Percentiles rank a stretch among this genome's conserved stretches.
phyloP scores from a whole-genome alignment of 2,113 vertebrate genomes.

The Pangasianodon hypophthalmus region DNA sequence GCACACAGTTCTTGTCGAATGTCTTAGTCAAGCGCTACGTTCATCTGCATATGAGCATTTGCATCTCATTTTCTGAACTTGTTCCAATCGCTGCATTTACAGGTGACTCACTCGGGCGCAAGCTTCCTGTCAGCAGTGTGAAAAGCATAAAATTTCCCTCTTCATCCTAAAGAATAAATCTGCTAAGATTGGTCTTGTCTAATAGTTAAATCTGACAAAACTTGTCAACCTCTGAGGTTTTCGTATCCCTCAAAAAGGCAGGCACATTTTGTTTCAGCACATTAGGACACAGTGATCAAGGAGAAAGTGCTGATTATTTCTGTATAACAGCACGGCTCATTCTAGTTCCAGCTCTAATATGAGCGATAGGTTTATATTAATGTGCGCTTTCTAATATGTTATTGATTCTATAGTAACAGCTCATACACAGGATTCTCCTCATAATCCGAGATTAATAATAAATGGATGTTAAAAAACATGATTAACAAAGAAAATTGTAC shows the following conservation, averaged over 20 bases:
- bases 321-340: neutral
- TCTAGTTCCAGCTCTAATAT: neutral
- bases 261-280: neutral
- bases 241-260: neutral
- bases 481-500: neutral
- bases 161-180: constrained; percentile 13
- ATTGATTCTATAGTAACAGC: neutral
- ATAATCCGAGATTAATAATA: neutral
- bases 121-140: neutral
- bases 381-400: neutral
- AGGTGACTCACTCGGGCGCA: neutral
- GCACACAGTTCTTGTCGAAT: neutral
- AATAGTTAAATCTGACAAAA: neutral
- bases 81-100: neutral
- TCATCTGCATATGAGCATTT: neutral
- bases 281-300: neutral
- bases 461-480: neutral
- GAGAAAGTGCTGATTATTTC: neutral
- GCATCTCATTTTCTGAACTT: constrained; percentile 5
- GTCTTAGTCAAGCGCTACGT: neutral
- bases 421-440: neutral
- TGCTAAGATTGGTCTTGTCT: neutral
- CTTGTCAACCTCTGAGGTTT: neutral
- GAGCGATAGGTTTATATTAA: neutral
- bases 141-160: neutral